These are phyloP conservation scores for Bombycilla garrulus DNA, from an alignment of 2,113 vertebrate species.

Conservation along the genomic window DNA sequence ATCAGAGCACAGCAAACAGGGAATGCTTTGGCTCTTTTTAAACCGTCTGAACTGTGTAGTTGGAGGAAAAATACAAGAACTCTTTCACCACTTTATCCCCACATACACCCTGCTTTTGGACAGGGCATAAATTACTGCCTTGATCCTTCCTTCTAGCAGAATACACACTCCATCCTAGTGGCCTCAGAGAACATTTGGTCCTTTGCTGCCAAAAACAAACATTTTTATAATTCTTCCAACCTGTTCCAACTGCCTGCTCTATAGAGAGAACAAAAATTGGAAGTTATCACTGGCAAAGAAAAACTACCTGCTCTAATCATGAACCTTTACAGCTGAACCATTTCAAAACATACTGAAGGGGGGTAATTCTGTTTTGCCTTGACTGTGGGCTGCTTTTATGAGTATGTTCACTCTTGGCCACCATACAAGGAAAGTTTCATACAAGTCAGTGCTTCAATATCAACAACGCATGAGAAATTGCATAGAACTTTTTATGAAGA, in stretches of 20 bases:
- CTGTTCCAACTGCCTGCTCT: neutral
- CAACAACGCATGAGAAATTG: neutral
- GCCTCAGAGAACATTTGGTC: neutral
- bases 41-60: neutral
- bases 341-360: neutral
- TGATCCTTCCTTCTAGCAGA: neutral
- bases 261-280: neutral
- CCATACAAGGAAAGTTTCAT: neutral
- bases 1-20: neutral
- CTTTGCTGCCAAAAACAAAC: neutral
- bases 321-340: neutral
- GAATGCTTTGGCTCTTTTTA: neutral
- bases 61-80: neutral
- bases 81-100: neutral
- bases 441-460: neutral
- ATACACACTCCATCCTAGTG: neutral
- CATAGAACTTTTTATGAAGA: neutral
- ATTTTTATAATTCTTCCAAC: neutral
- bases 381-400: neutral
- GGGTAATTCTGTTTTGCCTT: neutral
- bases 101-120: neutral
- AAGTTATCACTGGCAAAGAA: neutral
- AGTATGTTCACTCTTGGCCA: neutral
- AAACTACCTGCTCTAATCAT: neutral
- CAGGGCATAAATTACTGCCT: neutral